A percentile compares a stretch with the other conserved stretches of the same genome.
These are phyloP conservation scores for Drosophila busckii DNA, from an alignment of 1,140 invertebrate genomes.

Conservation along the genomic window DNA sequence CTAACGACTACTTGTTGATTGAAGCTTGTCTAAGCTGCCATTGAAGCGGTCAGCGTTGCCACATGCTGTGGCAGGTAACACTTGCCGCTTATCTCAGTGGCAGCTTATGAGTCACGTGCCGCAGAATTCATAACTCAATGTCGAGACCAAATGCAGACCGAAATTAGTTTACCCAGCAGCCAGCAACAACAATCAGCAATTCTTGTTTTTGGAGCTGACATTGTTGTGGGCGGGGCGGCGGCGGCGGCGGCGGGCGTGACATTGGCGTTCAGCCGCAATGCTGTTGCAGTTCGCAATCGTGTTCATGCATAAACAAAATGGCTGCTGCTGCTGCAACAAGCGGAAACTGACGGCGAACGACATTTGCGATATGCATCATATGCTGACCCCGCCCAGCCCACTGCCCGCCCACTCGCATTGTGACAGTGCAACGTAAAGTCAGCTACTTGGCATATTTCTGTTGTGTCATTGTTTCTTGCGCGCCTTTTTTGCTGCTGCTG, in stretches of 20 bases:
- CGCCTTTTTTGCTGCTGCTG: slow-evolving; percentile 54
- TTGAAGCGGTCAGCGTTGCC: not conserved
- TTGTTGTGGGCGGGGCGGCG: too few relatives aligned
- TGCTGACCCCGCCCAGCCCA: slow-evolving; percentile 10
- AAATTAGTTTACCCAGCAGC: slow-evolving; percentile 58
- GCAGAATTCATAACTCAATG: slow-evolving; percentile 57
- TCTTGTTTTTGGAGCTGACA: too few relatives aligned
- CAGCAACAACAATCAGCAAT: not conserved
- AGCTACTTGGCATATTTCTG: slow-evolving; percentile 74
- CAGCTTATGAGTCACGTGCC: slow-evolving; percentile 25
- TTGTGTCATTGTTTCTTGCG: slow-evolving; percentile 67
- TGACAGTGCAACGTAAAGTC: slow-evolving; percentile 41
- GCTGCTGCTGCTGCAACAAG: slow-evolving; percentile 71
- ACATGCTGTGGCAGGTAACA: too few relatives aligned
- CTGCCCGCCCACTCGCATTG: slow-evolving; percentile 1
- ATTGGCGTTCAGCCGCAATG: slow-evolving; percentile 11
- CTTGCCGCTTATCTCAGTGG: not conserved
- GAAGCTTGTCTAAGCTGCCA: too few relatives aligned
- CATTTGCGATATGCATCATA: slow-evolving; percentile 76
- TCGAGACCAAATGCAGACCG: slow-evolving; percentile 40
- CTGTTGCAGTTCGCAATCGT: slow-evolving; percentile 56
- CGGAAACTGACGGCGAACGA: slow-evolving; percentile 74
- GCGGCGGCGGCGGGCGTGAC: slow-evolving; percentile 5
- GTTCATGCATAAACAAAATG: slow-evolving; percentile 75
- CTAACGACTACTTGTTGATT: too few relatives aligned